Evolutionary conservation across 2,797 vertebrate genomes (phyloP).

Genomic region (Myripristis jacobus): DNA sequence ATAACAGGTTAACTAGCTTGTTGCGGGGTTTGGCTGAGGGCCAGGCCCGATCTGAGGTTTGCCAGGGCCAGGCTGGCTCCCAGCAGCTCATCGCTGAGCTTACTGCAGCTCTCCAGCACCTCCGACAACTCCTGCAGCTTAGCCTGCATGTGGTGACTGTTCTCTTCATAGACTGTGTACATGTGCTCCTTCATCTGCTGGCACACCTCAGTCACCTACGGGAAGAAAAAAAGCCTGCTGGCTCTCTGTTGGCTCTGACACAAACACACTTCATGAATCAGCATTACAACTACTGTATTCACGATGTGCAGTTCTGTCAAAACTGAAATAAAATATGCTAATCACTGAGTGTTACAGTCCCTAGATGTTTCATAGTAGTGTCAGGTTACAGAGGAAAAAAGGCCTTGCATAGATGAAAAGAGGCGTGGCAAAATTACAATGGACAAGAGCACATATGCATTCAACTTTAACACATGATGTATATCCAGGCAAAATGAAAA

Average conservation of each 20-base stretch:
- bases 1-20: not conserved
- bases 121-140: conserved; percentile 70
- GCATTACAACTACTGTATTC: not conserved
- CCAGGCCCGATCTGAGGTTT: conserved; percentile 55
- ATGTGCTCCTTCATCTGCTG: conserved; percentile 70
- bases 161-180: conserved; percentile 70
- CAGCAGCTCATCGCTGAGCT: conserved; percentile 66
- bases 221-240: not conserved
- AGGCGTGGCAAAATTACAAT: not conserved
- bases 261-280: not conserved
- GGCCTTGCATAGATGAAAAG: not conserved
- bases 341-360: no score
- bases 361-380: no score
- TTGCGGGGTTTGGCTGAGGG: conserved; percentile 20
- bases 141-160: conserved; percentile 68
- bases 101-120: conserved; percentile 71
- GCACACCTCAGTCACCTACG: conserved; percentile 64
- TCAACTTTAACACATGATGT: not conserved
- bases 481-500: not conserved
- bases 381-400: not conserved
- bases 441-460: no score
- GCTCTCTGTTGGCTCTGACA: not conserved
- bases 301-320: not conserved
- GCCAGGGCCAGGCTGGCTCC: conserved; percentile 64
- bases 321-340: no score